These are phyloP conservation scores for Lasaia peninsularis DNA, from an alignment of 1,140 invertebrate genomes.

Conservation along the genomic window DNA sequence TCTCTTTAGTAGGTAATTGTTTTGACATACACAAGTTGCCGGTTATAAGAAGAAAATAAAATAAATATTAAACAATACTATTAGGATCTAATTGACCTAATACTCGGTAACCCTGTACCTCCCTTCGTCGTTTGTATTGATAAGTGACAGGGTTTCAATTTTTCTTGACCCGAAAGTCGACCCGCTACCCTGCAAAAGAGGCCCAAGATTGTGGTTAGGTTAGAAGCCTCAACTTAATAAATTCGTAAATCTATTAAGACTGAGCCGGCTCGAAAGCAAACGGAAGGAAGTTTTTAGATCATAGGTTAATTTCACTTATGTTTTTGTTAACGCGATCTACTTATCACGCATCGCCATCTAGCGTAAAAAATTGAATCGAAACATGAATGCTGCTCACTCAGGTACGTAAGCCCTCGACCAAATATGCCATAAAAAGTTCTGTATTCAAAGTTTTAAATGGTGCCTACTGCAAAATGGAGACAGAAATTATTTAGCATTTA, in stretches of 20 bases:
- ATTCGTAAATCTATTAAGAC: slow-evolving; percentile 40
- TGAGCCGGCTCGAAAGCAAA: slow-evolving; percentile 53
- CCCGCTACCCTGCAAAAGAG: slow-evolving; percentile 67
- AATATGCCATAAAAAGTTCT: not conserved
- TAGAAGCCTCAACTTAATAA: slow-evolving; percentile 56
- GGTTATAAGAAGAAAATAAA: no score
- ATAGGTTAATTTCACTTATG: not conserved
- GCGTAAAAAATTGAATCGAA: not conserved
- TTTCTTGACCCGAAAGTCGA: slow-evolving; percentile 68
- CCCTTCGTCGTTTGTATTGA: slow-evolving; percentile 5
- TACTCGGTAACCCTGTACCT: no score
- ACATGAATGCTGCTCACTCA: not conserved
- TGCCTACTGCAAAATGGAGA: no score
- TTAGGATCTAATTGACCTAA: not conserved
- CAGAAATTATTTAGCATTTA: no score
- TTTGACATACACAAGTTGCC: no score
- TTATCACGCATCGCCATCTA: slow-evolving; percentile 38
- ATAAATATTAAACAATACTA: no score
- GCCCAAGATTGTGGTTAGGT: slow-evolving; percentile 72
- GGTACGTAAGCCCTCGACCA: not conserved
- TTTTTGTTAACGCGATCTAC: slow-evolving; percentile 33
- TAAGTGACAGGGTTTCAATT: slow-evolving; percentile 62
- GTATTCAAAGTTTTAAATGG: not conserved
- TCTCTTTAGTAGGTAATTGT: no score
- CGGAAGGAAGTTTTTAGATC: rapidly evolving